Percentiles rank a stretch among this genome's conserved stretches.
Evolutionary conservation across 2,113 vertebrate genomes (phyloP).

Genomic region (Microcebus lehilahytsara): DNA sequence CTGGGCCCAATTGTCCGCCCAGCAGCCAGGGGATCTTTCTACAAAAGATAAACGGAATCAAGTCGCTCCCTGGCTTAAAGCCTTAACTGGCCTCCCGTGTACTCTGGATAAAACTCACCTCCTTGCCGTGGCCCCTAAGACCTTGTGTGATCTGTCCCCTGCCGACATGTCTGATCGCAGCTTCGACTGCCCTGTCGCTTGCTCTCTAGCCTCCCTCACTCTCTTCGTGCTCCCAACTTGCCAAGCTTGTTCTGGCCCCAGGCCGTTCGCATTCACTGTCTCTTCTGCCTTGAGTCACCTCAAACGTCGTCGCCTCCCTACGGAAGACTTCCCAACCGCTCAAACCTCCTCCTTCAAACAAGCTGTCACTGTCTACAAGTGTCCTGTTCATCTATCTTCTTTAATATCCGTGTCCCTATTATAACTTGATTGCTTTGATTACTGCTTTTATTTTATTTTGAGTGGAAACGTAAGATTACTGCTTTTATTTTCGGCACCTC

Average conservation of each 20-base stretch:
- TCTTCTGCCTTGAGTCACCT: neutral
- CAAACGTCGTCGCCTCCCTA: neutral
- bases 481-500: neutral
- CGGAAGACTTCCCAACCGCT: neutral
- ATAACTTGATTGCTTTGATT: neutral
- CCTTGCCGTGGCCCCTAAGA: neutral
- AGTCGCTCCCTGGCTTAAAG: neutral
- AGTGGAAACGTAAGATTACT: too few species aligned
- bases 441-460: too few species aligned
- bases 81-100: neutral
- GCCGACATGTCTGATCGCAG: neutral
- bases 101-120: neutral
- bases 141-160: neutral
- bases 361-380: neutral
- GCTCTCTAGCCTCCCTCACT: neutral
- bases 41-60: neutral
- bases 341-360: fast-evolving
- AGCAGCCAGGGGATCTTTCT: neutral
- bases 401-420: neutral
- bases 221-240: fast-evolving
- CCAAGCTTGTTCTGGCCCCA: neutral
- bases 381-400: too few species aligned
- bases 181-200: neutral
- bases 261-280: neutral
- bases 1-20: neutral